Evolutionary conservation across 2,888 invertebrate genomes (phyloP).

Genomic region (Antitype chi): DNA sequence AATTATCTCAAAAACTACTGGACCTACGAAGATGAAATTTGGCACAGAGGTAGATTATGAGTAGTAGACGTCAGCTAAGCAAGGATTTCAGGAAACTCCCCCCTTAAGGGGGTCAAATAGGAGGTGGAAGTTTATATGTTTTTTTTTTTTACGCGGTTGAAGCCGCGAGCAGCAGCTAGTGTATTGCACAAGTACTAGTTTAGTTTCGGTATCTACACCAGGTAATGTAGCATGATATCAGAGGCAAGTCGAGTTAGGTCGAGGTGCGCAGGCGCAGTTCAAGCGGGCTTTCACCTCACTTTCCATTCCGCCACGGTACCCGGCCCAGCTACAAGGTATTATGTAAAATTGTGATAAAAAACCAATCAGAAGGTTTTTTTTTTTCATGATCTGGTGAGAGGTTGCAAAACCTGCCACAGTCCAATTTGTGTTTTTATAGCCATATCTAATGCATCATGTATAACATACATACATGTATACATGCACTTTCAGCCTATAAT

Average conservation of each 20-base stretch:
- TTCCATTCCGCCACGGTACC: slow-evolving; percentile 14
- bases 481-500: too few species aligned
- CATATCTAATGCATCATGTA: background rate
- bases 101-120: too few species aligned
- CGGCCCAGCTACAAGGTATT: background rate
- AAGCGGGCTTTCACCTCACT: slow-evolving; percentile 33
- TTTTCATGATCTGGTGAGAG: background rate
- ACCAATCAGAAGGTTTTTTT: background rate
- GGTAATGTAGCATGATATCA: slow-evolving; percentile 17
- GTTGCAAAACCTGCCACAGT: background rate
- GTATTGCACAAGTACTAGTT: background rate
- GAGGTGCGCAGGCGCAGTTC: slow-evolving; percentile 17
- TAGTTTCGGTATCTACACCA: slow-evolving; percentile 1
- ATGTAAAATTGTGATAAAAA: slow-evolving; percentile 19
- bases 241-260: slow-evolving; percentile 23
- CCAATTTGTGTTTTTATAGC: background rate
- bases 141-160: too few species aligned
- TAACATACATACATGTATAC: too few species aligned
- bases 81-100: too few species aligned
- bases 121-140: too few species aligned
- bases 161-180: too few species aligned
- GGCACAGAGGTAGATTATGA: too few species aligned
- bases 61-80: too few species aligned
- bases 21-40: too few species aligned
- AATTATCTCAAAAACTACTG: too few species aligned